These are phyloP conservation scores for Caenorhabditis sp. DNA, from an alignment of 2,888 invertebrate species.

Conservation along the genomic window DNA sequence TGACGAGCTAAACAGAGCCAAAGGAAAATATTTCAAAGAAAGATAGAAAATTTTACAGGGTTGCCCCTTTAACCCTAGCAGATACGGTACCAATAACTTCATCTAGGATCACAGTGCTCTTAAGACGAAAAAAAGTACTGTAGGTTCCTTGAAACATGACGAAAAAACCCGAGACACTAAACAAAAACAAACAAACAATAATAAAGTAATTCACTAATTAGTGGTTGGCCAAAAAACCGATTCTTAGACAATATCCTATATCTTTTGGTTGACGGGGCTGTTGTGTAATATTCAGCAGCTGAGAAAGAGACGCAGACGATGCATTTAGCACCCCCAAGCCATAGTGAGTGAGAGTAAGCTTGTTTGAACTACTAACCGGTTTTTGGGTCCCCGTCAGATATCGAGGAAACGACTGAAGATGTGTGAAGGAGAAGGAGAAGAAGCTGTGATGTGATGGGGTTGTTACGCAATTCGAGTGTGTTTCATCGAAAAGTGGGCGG, in stretches of 20 bases:
- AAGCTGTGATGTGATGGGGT: too few relatives aligned
- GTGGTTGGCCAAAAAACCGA: background rate
- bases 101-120: too few relatives aligned
- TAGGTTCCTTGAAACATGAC: too few relatives aligned
- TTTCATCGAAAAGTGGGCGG: conserved; percentile 27
- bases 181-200: background rate
- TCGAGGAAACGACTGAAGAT: conserved; percentile 18
- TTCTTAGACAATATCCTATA: background rate
- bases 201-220: background rate
- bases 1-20: too few relatives aligned
- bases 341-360: conserved; percentile 40
- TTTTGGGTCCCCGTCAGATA: conserved; percentile 10
- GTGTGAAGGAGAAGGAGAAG: background rate
- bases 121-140: too few relatives aligned
- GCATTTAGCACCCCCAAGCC: background rate
- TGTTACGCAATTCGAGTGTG: background rate
- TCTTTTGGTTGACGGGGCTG: too few relatives aligned
- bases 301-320: background rate
- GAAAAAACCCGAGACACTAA: background rate
- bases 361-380: conserved; percentile 47
- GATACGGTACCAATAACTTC: too few relatives aligned
- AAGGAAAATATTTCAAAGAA: too few relatives aligned
- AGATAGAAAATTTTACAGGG: too few relatives aligned
- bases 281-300: conserved; percentile 36
- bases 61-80: too few relatives aligned